phyloP scores from a whole-genome alignment of 2,113 vertebrate genomes.

The Dryoscopus gambensis region DNA sequence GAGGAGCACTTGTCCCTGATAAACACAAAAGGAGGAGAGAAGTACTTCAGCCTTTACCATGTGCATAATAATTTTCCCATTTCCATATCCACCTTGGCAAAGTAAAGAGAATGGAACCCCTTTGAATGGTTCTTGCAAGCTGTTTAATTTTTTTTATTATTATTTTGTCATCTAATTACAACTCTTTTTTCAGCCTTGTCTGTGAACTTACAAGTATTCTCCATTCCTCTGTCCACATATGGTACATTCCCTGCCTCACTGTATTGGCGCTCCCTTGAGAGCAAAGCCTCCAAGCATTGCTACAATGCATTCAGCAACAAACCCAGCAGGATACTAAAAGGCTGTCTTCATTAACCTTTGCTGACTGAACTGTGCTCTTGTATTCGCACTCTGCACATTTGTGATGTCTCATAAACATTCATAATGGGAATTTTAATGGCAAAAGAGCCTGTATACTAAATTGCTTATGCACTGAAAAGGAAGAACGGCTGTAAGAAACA shows the following conservation, averaged over 20 bases:
- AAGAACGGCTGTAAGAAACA: neutral
- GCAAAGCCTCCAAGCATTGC: neutral
- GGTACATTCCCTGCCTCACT: neutral
- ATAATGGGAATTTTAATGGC: neutral
- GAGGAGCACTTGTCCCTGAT: neutral
- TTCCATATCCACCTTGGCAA: neutral
- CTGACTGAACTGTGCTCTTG: neutral
- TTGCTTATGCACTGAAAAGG: neutral
- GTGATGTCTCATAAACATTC: conserved; percentile 6
- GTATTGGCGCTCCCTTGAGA: neutral
- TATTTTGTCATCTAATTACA: neutral
- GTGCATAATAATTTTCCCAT: neutral
- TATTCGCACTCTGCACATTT: neutral
- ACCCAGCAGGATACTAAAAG: neutral
- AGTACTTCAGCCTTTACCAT: neutral
- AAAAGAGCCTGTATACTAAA: neutral
- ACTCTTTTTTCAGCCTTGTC: neutral
- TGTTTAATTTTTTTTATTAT: neutral
- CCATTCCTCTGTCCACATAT: neutral
- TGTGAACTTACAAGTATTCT: neutral
- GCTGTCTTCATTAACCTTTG: conserved; percentile 25
- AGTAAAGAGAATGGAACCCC: neutral
- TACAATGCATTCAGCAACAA: neutral
- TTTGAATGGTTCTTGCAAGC: neutral
- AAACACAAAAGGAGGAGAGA: neutral